phyloP scores from a whole-genome alignment of 1,140 invertebrate species.

The Bombus sibiricus region DNA sequence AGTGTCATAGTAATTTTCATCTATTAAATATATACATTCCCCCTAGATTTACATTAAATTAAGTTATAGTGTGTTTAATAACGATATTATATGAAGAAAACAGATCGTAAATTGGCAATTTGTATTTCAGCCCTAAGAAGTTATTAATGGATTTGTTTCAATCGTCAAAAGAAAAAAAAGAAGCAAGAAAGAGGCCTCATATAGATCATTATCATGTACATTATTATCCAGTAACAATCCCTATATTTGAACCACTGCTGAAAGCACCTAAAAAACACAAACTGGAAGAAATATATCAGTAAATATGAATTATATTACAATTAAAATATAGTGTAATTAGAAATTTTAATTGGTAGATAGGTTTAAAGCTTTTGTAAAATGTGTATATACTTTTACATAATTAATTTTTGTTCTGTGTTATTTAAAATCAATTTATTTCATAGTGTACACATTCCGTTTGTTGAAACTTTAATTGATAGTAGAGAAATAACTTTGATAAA shows the following conservation, averaged over 20 bases:
- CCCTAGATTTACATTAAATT: no score
- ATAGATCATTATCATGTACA: slow-evolving; percentile 52
- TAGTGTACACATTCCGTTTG: no score
- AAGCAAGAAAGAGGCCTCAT: slow-evolving; percentile 6
- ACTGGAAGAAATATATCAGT: slow-evolving; percentile 46
- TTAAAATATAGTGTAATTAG: no score
- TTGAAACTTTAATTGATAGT: no score
- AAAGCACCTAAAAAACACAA: slow-evolving; percentile 46
- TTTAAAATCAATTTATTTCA: no score
- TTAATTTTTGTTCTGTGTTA: no score
- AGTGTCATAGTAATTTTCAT: not conserved
- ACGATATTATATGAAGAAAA: not conserved
- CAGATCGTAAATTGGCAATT: not conserved
- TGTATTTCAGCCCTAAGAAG: slow-evolving; percentile 52
- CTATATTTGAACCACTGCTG: not conserved
- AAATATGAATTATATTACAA: slow-evolving; percentile 4
- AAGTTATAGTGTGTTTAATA: not conserved
- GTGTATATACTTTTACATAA: no score
- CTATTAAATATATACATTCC: not conserved
- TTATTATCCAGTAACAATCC: slow-evolving; percentile 47
- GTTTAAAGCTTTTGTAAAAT: no score
- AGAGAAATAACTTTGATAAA: no score
- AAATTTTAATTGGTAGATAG: no score
- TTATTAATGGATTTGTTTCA: slow-evolving; percentile 45
- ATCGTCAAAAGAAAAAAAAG: slow-evolving; percentile 30